Percentiles rank a stretch among this genome's conserved stretches.
Conservation (phyloP, 2,797 vertebrate species). For the Eurystomus glaucurus region DNA sequence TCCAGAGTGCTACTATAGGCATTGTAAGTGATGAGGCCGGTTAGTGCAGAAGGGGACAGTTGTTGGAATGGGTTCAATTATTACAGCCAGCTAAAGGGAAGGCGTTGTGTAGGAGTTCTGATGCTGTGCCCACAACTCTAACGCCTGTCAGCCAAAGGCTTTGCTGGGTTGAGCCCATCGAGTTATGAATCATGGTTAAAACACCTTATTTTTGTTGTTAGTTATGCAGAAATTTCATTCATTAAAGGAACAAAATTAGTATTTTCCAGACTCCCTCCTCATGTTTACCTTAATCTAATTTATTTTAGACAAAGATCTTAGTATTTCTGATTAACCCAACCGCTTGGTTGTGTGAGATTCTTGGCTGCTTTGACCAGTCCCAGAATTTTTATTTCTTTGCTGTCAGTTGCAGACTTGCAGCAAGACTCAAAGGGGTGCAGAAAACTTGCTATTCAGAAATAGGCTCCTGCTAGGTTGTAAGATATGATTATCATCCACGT, state of each 20-base stretch:
- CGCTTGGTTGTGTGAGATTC: slow-evolving; percentile 19
- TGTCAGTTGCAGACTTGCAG: neutral
- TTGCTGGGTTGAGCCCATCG: neutral
- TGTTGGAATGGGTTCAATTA: neutral
- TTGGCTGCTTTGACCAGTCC: slow-evolving; percentile 2
- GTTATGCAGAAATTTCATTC: neutral
- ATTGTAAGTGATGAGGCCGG: neutral
- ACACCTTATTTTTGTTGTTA: neutral
- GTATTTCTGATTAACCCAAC: slow-evolving; percentile 29
- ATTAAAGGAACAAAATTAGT: neutral
- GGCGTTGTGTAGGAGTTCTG: neutral
- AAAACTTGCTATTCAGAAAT: slow-evolving; percentile 16
- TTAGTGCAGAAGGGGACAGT: neutral
- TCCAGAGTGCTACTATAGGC: neutral
- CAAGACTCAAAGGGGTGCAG: neutral
- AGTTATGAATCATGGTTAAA: neutral
- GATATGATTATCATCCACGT: neutral
- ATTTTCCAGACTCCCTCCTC: neutral
- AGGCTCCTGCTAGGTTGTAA: neutral
- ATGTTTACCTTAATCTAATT: neutral
- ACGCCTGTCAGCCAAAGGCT: neutral
- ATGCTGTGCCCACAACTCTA: neutral
- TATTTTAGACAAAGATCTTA: neutral
- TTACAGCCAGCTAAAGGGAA: neutral
- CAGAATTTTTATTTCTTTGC: neutral